Evolutionary conservation across 1,140 invertebrate genomes (phyloP).

Genomic region (Rhopalosiphum maidis): DNA sequence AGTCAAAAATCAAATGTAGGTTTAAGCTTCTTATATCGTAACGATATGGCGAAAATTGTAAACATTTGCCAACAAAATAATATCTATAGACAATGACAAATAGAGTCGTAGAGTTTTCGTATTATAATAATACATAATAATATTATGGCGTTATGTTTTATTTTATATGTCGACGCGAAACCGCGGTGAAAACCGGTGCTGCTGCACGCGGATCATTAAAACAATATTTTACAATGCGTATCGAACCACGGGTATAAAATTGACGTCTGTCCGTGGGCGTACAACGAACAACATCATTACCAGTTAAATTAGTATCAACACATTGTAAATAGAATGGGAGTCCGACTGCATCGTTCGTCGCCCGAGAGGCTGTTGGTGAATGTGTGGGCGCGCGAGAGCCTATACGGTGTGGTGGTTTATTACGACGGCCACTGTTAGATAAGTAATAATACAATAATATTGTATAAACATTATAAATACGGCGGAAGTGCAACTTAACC

Average conservation of each 20-base stretch:
- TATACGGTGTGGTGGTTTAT: not conserved
- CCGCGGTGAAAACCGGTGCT: not conserved
- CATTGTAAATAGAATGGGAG: constrained; percentile 3
- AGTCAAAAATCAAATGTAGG: not conserved
- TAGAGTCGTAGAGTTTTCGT: too few species aligned
- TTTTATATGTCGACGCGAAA: not conserved
- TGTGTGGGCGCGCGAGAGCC: not conserved
- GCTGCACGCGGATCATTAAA: not conserved
- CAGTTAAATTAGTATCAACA: constrained; percentile 24
- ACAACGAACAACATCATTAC: constrained; percentile 16
- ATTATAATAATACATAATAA: not conserved
- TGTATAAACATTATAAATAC: not conserved
- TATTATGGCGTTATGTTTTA: not conserved
- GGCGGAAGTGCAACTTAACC: too few species aligned
- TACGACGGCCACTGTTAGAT: not conserved
- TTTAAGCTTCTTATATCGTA: not conserved
- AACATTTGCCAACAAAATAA: not conserved
- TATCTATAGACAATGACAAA: not conserved
- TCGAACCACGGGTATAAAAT: not conserved
- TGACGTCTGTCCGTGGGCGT: not conserved
- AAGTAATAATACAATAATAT: not conserved
- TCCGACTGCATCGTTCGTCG: not conserved
- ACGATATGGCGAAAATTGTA: not conserved
- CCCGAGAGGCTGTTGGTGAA: not conserved
- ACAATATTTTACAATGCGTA: not conserved